Evolutionary conservation across 2,797 vertebrate genomes (phyloP).

Genomic region (Bovichtus diacanthus): DNA sequence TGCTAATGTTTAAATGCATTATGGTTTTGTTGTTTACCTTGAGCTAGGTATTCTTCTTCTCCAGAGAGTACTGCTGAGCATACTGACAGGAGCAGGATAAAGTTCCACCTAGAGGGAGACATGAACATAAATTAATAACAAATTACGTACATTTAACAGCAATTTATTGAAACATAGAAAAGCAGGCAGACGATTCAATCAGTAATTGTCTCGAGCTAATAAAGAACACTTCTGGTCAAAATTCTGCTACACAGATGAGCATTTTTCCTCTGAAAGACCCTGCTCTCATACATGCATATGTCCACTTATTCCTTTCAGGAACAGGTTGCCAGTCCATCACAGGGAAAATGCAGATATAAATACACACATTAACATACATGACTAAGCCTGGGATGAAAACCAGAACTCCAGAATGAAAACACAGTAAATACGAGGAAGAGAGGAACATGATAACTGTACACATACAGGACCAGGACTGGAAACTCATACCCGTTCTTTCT

Average conservation of each 20-base stretch:
- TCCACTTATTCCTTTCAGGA: not conserved
- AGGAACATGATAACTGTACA: not conserved
- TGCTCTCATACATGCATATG: not conserved
- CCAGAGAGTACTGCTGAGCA: conserved; percentile 88
- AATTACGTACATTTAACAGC: not conserved
- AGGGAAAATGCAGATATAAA: not conserved
- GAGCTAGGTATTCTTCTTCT: conserved; percentile 86
- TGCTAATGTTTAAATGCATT: not conserved
- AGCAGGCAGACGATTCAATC: not conserved
- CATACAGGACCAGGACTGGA: not conserved
- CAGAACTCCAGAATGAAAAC: not conserved
- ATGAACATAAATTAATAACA: conserved; percentile 44
- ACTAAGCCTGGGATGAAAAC: not conserved
- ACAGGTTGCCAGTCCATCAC: not conserved
- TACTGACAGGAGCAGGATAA: conserved; percentile 92
- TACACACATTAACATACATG: not conserved
- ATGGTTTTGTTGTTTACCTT: conserved; percentile 76
- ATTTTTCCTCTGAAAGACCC: not conserved
- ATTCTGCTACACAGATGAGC: not conserved
- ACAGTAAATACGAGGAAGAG: not conserved
- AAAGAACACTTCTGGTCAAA: not conserved
- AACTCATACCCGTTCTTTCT: not conserved
- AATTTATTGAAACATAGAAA: not conserved
- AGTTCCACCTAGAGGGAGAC: conserved; percentile 86
- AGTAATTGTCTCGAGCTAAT: not conserved